A percentile compares a stretch with the other conserved stretches of the same genome.
These are phyloP conservation scores for Recurvirostra avosetta DNA, from an alignment of 2,113 vertebrate genomes.

Conservation along the genomic window DNA sequence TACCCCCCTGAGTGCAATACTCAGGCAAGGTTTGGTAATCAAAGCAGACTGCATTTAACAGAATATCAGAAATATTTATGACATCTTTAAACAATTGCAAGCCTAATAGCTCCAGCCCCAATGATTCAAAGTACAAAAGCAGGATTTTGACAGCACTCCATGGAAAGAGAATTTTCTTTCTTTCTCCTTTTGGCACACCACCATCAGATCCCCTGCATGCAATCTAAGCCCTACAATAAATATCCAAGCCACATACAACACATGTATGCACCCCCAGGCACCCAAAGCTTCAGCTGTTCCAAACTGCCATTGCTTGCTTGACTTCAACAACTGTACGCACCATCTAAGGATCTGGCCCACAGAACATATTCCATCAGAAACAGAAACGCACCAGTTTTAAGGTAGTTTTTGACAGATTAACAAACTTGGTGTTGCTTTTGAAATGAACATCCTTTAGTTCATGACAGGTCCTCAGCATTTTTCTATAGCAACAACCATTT, in stretches of 20 bases:
- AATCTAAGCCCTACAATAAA: not conserved
- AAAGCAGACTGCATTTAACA: conserved; percentile 16
- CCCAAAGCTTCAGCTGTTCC: not conserved
- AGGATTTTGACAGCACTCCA: not conserved
- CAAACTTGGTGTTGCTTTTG: not conserved
- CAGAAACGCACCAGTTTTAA: conserved; percentile 44
- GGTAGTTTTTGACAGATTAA: conserved; percentile 51
- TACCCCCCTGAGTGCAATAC: not conserved
- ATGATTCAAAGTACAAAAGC: conserved; percentile 23
- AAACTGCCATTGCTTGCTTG: not conserved
- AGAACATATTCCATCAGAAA: not conserved
- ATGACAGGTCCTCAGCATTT: not conserved
- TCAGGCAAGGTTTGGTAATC: not conserved
- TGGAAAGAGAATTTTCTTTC: not conserved
- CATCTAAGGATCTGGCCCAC: not conserved
- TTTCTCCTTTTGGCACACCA: not conserved
- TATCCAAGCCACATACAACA: not conserved
- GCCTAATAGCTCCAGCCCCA: not conserved
- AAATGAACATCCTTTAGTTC: conserved; percentile 31
- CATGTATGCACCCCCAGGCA: rapidly evolving
- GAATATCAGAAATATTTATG: conserved; percentile 27
- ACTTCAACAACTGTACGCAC: not conserved
- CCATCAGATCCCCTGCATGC: not conserved
- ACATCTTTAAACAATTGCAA: conserved; percentile 26
- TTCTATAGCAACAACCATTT: not conserved